A percentile compares a stretch with the other conserved stretches of the same genome.
Conservation (phyloP, 2,113 vertebrate species). For the Salminus brasiliensis region DNA sequence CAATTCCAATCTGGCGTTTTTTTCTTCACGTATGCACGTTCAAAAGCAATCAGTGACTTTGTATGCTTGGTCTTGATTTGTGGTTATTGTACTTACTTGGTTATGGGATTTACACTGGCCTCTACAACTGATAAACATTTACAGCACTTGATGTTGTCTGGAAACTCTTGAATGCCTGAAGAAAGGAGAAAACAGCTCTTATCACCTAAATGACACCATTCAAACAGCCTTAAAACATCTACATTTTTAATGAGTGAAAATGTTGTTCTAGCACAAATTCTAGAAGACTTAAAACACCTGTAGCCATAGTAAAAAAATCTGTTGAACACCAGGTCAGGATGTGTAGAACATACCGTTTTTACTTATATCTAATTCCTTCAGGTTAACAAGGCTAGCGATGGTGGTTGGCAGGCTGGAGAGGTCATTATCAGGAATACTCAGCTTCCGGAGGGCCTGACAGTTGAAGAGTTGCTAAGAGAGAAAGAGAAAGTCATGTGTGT, state of each 20-base stretch:
- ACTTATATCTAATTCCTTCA: constrained; percentile 98
- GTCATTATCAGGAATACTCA: constrained; percentile 98
- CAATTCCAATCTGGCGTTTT: neutral
- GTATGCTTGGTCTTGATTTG: constrained; percentile 42
- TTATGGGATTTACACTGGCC: constrained; percentile 98
- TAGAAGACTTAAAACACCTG: neutral
- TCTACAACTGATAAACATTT: constrained; percentile 98
- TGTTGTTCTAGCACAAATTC: no score
- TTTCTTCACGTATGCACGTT: no score
- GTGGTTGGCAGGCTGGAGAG: constrained; percentile 93
- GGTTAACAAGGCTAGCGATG: constrained; percentile 96
- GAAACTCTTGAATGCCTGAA: constrained; percentile 98
- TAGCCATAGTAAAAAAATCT: neutral
- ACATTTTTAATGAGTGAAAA: neutral
- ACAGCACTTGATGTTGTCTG: constrained; percentile 99
- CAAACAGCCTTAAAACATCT: neutral
- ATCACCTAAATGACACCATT: neutral
- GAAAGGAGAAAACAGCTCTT: constrained; percentile 30
- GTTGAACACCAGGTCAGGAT: neutral
- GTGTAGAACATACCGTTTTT: constrained; percentile 89
- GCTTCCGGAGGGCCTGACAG: constrained; percentile 95
- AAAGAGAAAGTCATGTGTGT: constrained; percentile 37
- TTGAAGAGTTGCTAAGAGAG: constrained; percentile 93
- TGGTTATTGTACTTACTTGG: constrained; percentile 86
- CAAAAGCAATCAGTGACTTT: no score